Conservation (phyloP, 2,113 vertebrate species). For the Pavo muticus region DNA sequence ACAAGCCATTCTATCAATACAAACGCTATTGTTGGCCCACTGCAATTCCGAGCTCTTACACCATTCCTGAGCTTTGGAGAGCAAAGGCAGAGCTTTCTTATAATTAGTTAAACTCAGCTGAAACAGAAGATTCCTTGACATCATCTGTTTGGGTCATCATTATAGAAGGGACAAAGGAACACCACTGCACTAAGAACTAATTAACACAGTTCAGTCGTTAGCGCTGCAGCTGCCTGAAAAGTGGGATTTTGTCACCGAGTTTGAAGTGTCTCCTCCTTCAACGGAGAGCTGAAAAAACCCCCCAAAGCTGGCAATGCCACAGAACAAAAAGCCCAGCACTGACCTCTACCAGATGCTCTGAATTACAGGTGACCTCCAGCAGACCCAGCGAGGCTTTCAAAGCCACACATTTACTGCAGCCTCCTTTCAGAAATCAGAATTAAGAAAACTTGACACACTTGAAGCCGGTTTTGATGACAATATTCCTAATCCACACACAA, state of each 20-base stretch:
- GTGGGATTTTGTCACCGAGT: background rate
- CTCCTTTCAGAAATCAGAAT: background rate
- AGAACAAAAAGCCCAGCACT: background rate
- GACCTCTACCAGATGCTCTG: conserved; percentile 34
- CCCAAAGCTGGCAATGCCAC: background rate
- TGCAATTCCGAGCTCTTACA: background rate
- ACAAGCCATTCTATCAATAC: background rate
- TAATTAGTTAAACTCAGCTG: background rate
- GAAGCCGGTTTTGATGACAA: background rate
- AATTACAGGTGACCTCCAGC: conserved; percentile 39
- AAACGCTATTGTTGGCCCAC: background rate
- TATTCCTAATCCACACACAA: background rate
- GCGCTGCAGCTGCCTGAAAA: conserved; percentile 36
- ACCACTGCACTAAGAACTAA: background rate
- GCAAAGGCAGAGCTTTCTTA: background rate
- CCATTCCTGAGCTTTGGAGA: background rate
- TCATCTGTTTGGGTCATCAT: background rate
- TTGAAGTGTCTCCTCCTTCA: conserved; percentile 33
- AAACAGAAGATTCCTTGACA: conserved; percentile 47
- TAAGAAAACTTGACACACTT: background rate
- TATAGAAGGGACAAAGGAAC: background rate
- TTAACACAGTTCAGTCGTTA: background rate
- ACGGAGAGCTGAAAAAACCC: background rate
- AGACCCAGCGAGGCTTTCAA: background rate
- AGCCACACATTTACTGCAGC: background rate